phyloP scores from a whole-genome alignment of 2,113 vertebrate species.

The Heterochromis multidens region DNA sequence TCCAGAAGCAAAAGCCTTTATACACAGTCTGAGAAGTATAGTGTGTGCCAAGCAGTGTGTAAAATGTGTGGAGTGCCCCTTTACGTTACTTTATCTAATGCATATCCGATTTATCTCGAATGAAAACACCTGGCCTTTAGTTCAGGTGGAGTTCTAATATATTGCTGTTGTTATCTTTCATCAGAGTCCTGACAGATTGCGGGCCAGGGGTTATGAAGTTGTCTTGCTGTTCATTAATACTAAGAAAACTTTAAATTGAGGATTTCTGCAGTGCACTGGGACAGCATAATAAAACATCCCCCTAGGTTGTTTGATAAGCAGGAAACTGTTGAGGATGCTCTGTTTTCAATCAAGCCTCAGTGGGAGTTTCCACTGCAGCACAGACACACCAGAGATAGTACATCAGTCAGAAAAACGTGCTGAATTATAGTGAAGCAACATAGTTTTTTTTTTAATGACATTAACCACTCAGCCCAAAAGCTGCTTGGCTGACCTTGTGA shows the following conservation, averaged over 20 bases:
- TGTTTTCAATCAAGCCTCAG: conserved; percentile 17
- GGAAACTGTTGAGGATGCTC: conserved; percentile 8
- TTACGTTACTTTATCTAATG: neutral
- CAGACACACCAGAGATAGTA: conserved; percentile 8
- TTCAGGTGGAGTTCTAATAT: neutral
- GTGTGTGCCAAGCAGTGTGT: neutral
- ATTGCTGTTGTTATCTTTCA: neutral
- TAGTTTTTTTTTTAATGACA: conserved; percentile 18
- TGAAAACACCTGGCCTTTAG: neutral
- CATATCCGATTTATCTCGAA: neutral
- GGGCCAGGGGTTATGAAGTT: neutral
- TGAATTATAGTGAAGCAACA: neutral
- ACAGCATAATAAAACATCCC: conserved; percentile 19
- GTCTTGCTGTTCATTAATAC: conserved; percentile 11
- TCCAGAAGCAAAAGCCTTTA: neutral
- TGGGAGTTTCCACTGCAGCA: neutral
- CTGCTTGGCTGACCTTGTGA: conserved; percentile 50
- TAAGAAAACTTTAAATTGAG: conserved; percentile 30
- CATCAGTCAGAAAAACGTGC: conserved; percentile 22
- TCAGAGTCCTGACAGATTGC: neutral
- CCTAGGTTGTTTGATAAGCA: conserved; percentile 36
- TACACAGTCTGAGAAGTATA: neutral
- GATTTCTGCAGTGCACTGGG: neutral
- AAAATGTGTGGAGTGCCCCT: neutral
- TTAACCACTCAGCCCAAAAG: conserved; percentile 20